Evolutionary conservation across 2,888 invertebrate genomes (phyloP).

Genomic region (Cryptus viduatorius): DNA sequence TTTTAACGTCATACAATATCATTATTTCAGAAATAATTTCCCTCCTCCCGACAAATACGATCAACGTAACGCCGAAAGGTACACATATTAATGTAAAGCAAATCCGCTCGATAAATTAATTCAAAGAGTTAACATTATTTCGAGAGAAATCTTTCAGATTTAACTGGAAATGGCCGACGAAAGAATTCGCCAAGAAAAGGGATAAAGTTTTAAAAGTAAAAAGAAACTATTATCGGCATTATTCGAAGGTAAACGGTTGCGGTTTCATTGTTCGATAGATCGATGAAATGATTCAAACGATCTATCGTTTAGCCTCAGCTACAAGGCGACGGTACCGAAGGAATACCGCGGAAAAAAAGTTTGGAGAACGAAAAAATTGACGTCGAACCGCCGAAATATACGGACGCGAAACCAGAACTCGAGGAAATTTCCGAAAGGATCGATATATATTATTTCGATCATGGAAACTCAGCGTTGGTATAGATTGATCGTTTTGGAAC

Average conservation of each 20-base stretch:
- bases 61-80: constrained; percentile 46
- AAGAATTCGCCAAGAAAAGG: constrained; percentile 67
- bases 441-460: constrained; percentile 90
- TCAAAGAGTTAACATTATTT: constrained; percentile 27
- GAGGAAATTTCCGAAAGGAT: constrained; percentile 83
- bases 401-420: constrained; percentile 40
- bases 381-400: constrained; percentile 41
- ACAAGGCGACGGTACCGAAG: constrained; percentile 72
- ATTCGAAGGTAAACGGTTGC: constrained; percentile 68
- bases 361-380: constrained; percentile 53
- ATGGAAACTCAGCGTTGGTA: constrained; percentile 88
- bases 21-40: constrained; percentile 56
- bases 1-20: neutral
- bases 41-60: constrained; percentile 41
- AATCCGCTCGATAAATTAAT: neutral
- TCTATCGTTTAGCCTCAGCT: constrained; percentile 67
- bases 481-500: constrained; percentile 33
- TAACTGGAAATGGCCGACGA: constrained; percentile 74
- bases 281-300: neutral
- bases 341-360: constrained; percentile 68
- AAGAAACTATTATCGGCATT: constrained; percentile 72
- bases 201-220: constrained; percentile 75
- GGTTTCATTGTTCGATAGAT: neutral
- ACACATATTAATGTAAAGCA: neutral
- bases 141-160: constrained; percentile 69